phyloP scores from a whole-genome alignment of 2,888 invertebrate species.

The Aricia artaxerxes region DNA sequence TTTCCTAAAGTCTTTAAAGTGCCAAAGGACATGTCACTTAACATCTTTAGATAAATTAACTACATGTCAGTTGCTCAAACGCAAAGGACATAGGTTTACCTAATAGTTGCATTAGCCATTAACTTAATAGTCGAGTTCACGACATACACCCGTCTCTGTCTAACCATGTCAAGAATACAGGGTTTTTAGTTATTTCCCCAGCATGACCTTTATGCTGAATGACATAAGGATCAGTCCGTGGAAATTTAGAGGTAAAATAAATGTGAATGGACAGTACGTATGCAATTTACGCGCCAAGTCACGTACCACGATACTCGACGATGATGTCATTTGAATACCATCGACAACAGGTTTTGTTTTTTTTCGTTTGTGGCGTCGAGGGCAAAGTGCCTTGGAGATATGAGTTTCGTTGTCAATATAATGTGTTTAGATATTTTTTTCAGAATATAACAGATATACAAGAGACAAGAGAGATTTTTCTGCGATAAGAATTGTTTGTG shows the following conservation, averaged over 20 bases:
- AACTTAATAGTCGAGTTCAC: conserved; percentile 10
- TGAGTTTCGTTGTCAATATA: neutral
- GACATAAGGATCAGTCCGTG: neutral
- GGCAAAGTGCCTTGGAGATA: neutral
- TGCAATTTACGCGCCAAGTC: conserved; percentile 30
- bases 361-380: neutral
- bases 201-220: neutral
- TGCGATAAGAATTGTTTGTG: neutral
- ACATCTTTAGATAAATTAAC: neutral
- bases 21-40: neutral
- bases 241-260: neutral
- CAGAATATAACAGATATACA: neutral
- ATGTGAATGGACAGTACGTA: neutral
- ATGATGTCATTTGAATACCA: conserved; percentile 37
- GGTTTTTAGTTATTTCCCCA: neutral
- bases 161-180: conserved; percentile 22
- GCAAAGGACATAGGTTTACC: conserved; percentile 1
- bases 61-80: neutral
- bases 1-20: neutral
- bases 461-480: neutral
- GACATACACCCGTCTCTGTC: conserved; percentile 20
- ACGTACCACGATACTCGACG: conserved; percentile 29
- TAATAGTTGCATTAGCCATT: conserved; percentile 22
- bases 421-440: neutral
- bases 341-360: conserved; percentile 26